Base-by-base conservation (phyloP, 2,888 invertebrate species). In the Cosmia trapezina region DNA sequence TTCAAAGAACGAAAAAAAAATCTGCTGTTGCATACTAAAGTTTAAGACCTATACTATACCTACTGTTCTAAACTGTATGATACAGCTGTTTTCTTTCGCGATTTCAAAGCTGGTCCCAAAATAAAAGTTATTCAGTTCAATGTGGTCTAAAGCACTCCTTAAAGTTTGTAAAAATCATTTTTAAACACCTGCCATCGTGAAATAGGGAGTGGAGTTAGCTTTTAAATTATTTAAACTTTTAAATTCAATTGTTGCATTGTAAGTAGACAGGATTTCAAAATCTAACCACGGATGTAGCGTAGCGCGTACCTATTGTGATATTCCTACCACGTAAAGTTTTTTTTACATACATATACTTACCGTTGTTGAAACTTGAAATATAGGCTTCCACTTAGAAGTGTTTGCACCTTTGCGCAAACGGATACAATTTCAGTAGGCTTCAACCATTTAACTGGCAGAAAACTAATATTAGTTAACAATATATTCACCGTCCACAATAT, bases 291-390 rank as follows among this genome's bases (percentile, higher is more conserved):
- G 60, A 70, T 60, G 53, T 62, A 67, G 51, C 43, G 63, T 69
- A 54, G 56, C 51, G 49, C 74, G 57, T 64, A n/a, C n/a, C n/a
- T n/a, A 63, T 64, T 76, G 78, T 78, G 22, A 45, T 80, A 83
- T 78, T 69, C 41, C 59, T 67, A 22, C 41, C 37, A 69, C 43
- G 45, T 76, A 41, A 67, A 66, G 5, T 53, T 66, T 75, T 75
- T 47, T 41, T n/a, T 9, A 51, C 9, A 5, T 28, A 8, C 9
- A n/a, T 22, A 14, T n/a, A 4, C 51, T 41, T 33, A 47, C 47
- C 5, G 51, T 65, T 72, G 60, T 61, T 77, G 67, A 72, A 78
- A 77, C 53, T 69, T 75, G 75, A 54, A 75, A 70, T 51, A 22
- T 65, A 11, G 54, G n/a, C 43, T 57, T 71, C 53, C 49, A 56